These are phyloP conservation scores for Nycticebus coucang DNA, from an alignment of 2,113 vertebrate species.

Conservation along the genomic window DNA sequence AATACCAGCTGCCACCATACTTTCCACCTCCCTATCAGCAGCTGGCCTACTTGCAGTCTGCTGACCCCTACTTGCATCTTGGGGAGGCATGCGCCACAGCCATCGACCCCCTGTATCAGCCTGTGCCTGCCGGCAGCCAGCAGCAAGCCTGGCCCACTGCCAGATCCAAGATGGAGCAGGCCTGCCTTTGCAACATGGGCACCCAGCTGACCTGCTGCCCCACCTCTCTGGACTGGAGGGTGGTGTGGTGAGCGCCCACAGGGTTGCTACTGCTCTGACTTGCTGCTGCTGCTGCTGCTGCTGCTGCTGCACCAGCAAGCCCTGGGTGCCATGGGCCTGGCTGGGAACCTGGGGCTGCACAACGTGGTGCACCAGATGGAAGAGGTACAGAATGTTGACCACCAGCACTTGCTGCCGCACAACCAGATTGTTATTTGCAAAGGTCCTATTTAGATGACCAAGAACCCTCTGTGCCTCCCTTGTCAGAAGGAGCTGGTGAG, in stretches of 20 bases:
- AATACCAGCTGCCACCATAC: constrained; percentile 97
- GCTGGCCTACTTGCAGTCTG: constrained; percentile 93
- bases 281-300: constrained; percentile 88
- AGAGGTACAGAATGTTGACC: constrained; percentile 96
- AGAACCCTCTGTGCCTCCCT: constrained; percentile 92
- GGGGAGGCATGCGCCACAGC: constrained; percentile 95
- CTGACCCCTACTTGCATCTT: constrained; percentile 95
- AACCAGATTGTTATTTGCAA: constrained; percentile 99
- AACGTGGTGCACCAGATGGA: constrained; percentile 94
- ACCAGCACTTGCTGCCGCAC: constrained; percentile 94
- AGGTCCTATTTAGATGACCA: constrained; percentile 94
- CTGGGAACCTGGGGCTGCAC: constrained; percentile 94
- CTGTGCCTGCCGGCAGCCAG: constrained; percentile 88
- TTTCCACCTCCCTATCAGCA: constrained; percentile 97
- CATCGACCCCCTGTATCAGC: constrained; percentile 94
- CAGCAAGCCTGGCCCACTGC: constrained; percentile 94
- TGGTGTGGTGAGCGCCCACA: constrained; percentile 87
- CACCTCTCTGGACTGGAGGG: constrained; percentile 95
- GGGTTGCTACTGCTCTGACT: constrained; percentile 93
- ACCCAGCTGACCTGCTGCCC: constrained; percentile 88
- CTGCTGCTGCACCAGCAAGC: constrained; percentile 91
- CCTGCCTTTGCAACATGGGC: constrained; percentile 86
- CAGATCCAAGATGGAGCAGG: constrained; percentile 90
- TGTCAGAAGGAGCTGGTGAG: constrained; percentile 97
- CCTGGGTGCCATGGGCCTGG: constrained; percentile 91